Percentiles rank a stretch among this genome's conserved stretches.
Conservation (phyloP, 2,797 vertebrate species). For the Acomys russatus region DNA sequence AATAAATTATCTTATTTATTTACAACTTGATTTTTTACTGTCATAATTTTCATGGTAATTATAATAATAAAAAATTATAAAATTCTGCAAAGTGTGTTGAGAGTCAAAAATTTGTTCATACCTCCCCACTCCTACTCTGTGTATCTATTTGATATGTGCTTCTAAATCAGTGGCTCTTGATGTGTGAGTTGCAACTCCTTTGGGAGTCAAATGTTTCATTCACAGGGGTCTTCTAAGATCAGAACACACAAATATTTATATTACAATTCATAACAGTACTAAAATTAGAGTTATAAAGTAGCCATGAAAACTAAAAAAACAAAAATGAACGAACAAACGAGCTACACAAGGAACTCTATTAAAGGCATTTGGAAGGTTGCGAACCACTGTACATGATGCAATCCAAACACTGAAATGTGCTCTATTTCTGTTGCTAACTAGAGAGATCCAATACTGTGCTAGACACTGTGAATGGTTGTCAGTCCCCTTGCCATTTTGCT, state of each 20-base stretch:
- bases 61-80: background rate
- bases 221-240: background rate
- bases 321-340: no score
- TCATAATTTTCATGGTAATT: background rate
- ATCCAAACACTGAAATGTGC: background rate
- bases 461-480: background rate
- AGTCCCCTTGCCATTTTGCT: background rate
- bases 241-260: background rate
- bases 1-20: conserved; percentile 32
- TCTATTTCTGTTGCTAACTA: background rate
- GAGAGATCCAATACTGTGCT: background rate
- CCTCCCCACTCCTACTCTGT: background rate
- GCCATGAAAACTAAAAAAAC: background rate
- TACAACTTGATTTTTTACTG: background rate
- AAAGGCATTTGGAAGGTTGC: background rate
- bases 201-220: background rate
- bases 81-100: background rate
- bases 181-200: background rate
- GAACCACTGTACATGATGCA: background rate
- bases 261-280: background rate
- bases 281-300: background rate
- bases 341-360: background rate
- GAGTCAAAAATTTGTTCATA: background rate
- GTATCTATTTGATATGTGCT: background rate
- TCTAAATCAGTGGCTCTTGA: background rate